Conservation (phyloP, 2,113 vertebrate genomes). For the Gobio gobio region DNA sequence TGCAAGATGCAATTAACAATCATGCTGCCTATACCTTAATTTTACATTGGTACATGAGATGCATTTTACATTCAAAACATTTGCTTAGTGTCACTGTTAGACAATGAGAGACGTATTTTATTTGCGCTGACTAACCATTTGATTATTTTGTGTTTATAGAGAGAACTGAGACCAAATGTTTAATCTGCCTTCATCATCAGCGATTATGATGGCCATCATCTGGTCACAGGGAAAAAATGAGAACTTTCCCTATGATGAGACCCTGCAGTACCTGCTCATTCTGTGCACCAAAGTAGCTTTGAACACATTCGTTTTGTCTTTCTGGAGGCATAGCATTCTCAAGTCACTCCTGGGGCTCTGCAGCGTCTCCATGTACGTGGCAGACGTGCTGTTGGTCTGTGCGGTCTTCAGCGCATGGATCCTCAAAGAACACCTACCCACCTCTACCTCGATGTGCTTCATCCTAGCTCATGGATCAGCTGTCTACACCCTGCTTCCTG, state of each 20-base stretch:
- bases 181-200: not conserved
- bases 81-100: not conserved
- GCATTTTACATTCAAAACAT: not conserved
- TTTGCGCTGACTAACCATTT: not conserved
- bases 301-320: conserved; percentile 50
- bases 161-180: not conserved
- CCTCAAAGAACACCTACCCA: conserved; percentile 6
- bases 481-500: conserved; percentile 63
- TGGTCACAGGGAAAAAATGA: conserved; percentile 4
- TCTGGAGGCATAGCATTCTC: conserved; percentile 49
- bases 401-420: conserved; percentile 50
- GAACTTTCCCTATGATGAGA: conserved; percentile 49
- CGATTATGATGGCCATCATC: conserved; percentile 65
- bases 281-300: conserved; percentile 67
- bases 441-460: conserved; percentile 56
- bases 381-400: conserved; percentile 59
- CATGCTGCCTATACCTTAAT: no score
- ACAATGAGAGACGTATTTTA: not conserved
- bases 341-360: conserved; percentile 64
- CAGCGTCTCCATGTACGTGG: conserved; percentile 68
- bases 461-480: conserved; percentile 64
- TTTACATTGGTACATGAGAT: not conserved
- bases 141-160: not conserved
- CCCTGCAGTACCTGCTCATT: conserved; percentile 58
- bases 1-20: not conserved